Evolutionary conservation across 1,140 invertebrate species (phyloP), one percentile per base, ranked within the genome.

Genomic region (Drosophila funebris): DNA sequence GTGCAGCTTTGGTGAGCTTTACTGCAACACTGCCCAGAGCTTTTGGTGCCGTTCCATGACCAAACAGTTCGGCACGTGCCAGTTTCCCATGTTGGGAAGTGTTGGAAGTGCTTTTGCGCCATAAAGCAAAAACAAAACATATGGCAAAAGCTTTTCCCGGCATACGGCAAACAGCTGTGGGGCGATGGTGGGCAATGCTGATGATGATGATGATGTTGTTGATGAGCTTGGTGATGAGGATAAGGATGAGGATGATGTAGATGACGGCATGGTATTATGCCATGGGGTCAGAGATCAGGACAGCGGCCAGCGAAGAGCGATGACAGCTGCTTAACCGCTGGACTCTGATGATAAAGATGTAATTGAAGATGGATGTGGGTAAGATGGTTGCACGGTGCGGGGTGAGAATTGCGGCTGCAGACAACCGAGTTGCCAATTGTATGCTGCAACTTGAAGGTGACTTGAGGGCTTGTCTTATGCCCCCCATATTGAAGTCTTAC

Each of bases 1-100:
- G 37, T 54, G 50, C 50, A 63, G 67, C 6, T 46, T 18, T 36
- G 29, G 29, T 18, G 58, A 81, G 76, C 75, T 80, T 80, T 50
- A 41, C 53, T 63, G 69, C 57, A 84, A 62, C 44, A 44, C 18
- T 31, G 58, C 41, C 64, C 37, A 70, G 33, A 77, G 64, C 64
- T 70, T 84, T 58, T 1, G 7, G 11, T 58, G 61, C 18, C 41
- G 11, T 63, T 75, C 61, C 71, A 78, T 27, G 27, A 11, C 39
- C 41, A 33, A 36, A 44, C 16, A 14, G 43, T 68, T 77, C 68
- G 77, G 37, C 81, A 84, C 62, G 67, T 81, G 82, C 82, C 77
- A 66, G 31, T 13, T 85, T 85, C 80, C 73, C 57, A 41, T 11
- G 37, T n/a, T 20, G 63, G 63, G 50, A 60, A 37, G 54, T 54